Percentiles rank a stretch among this genome's conserved stretches.
Conservation (phyloP, 2,888 invertebrate species). For the Polydrusus tereticollis region DNA sequence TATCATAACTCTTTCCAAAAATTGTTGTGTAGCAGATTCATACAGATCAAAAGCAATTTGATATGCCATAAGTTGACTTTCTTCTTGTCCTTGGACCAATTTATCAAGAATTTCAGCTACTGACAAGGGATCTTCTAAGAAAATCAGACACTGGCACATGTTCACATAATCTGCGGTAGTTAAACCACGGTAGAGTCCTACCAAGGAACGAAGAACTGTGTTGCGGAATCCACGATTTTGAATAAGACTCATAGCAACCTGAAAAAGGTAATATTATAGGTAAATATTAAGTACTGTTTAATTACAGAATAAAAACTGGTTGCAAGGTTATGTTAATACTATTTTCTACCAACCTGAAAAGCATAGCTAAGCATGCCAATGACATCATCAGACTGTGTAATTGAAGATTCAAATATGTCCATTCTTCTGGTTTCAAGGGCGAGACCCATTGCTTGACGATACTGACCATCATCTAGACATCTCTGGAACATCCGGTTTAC, state of each 20-base stretch:
- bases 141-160: constrained; percentile 98
- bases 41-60: constrained; percentile 99
- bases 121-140: constrained; percentile 92
- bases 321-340: too few relatives aligned
- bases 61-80: constrained; percentile 91
- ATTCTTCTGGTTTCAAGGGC: constrained; percentile 96
- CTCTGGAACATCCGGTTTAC: constrained; percentile 98
- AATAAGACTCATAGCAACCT: constrained; percentile 95
- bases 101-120: constrained; percentile 95
- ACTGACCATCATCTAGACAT: constrained; percentile 95
- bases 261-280: constrained; percentile 59
- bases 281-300: constrained; percentile 2
- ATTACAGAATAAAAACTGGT: background rate
- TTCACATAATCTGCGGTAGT: constrained; percentile 96
- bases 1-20: constrained; percentile 87
- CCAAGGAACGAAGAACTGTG: constrained; percentile 88
- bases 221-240: constrained; percentile 95
- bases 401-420: constrained; percentile 95
- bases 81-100: constrained; percentile 82
- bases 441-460: constrained; percentile 94
- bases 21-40: constrained; percentile 98
- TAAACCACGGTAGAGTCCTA: constrained; percentile 89
- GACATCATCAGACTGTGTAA: constrained; percentile 92
- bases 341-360: constrained; percentile 78
- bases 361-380: constrained; percentile 94